Conservation (phyloP, 2,888 invertebrate genomes). For the Cosmia pyralina region DNA sequence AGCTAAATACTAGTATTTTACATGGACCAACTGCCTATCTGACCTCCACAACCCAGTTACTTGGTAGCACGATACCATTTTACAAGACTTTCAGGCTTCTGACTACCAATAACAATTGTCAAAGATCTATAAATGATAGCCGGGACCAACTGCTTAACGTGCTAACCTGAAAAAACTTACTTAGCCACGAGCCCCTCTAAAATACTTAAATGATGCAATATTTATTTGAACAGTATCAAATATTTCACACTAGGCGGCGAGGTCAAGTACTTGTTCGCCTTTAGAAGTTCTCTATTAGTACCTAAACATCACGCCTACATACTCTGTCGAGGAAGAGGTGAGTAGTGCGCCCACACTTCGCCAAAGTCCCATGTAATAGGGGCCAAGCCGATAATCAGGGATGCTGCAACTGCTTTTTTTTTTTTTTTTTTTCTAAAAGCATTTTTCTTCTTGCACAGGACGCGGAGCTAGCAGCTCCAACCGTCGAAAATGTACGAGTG, state of each 20-base stretch:
- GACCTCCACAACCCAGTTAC: too few relatives aligned
- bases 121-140: too few relatives aligned
- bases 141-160: too few relatives aligned
- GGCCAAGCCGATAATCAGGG: too few relatives aligned
- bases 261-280: constrained; percentile 21
- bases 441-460: constrained; percentile 76
- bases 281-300: background rate
- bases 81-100: too few relatives aligned
- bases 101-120: too few relatives aligned
- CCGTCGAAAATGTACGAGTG: constrained; percentile 98
- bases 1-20: too few relatives aligned
- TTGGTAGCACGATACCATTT: too few relatives aligned
- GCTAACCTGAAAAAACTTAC: too few relatives aligned
- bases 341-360: background rate
- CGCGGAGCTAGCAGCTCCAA: constrained; percentile 88
- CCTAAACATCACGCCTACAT: background rate
- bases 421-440: background rate
- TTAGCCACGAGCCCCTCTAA: too few relatives aligned
- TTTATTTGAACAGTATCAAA: background rate
- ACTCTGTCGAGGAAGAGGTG: background rate
- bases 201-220: background rate
- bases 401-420: background rate
- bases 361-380: background rate
- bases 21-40: too few relatives aligned
- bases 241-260: background rate